Evolutionary conservation across 2,113 vertebrate genomes (phyloP), one percentile per base, ranked within the genome.

Genomic region (Otocyon megalotis): DNA sequence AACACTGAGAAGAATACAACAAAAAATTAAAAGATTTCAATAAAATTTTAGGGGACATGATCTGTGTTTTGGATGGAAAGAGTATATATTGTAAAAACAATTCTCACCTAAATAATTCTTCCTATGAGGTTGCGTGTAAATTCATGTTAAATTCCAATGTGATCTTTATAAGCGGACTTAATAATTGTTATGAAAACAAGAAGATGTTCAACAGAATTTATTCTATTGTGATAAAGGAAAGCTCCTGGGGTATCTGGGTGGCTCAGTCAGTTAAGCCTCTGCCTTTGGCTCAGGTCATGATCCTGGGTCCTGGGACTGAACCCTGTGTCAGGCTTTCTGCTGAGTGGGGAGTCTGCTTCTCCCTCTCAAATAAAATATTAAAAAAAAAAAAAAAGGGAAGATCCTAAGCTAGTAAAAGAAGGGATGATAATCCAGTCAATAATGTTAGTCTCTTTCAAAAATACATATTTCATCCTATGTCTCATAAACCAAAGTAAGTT

Each of bases 111-210:
- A 53, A 76, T 5, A 85, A 60, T 28, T 83, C 20, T 81, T 72
- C 37, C 65, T 15, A 60, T 62, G 37, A 89, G 53, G 77, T 8
- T 71, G 77, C 7, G 83, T 77, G 10, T 69, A 62, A 80, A 96
- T 90, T 79, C 62, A 90, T 91, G 83, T 86, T 72, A 93, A 81
- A 88, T 77, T 94, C 56, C 50, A 67, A 50, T 30, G 72, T 32
- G 3, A 81, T 35, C 86, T 96, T 63, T 79, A 97, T 92, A 76
- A 15, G 37, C 1, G 19, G 22, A 76, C 14, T 91, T 89, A 84
- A 71, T 32, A 93, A 93, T 90, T 90, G 30, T 12, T 95, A 90
- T 71, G 58, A 72, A 82, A 97, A 90, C 22, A 56, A 56, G 65
- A 94, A 96, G 56, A 92, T 93, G 48, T 76, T n/a, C 20, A 71